Evolutionary conservation across 2,888 invertebrate species (phyloP).

Genomic region (Ophraella communa): DNA sequence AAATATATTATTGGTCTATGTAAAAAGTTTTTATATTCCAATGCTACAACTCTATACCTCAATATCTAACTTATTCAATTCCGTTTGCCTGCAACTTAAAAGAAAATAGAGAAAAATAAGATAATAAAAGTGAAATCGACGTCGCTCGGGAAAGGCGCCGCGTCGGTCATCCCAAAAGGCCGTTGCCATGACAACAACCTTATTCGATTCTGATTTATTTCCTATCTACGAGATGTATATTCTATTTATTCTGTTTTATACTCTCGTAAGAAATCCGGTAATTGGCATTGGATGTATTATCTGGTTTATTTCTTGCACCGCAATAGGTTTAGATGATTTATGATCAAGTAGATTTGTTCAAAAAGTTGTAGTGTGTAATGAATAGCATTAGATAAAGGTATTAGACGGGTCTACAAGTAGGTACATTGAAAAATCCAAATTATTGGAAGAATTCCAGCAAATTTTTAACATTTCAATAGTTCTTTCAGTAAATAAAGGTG

Average conservation of each 20-base stretch:
- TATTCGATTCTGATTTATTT: conserved; percentile 47
- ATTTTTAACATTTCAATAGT: too few species aligned
- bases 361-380: not conserved
- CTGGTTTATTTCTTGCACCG: conserved; percentile 28
- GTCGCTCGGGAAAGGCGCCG: conserved; percentile 37
- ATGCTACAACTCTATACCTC: not conserved
- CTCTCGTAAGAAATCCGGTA: conserved; percentile 33
- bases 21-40: not conserved
- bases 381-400: not conserved
- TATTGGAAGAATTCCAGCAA: too few species aligned
- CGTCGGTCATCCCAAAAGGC: conserved; percentile 40
- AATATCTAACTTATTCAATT: not conserved
- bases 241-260: conserved; percentile 13
- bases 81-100: not conserved
- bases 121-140: not conserved
- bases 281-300: conserved; percentile 38
- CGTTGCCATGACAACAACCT: conserved; percentile 49
- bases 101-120: not conserved
- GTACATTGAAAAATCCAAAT: not conserved
- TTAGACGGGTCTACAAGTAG: not conserved
- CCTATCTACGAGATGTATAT: conserved; percentile 29
- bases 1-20: too few species aligned
- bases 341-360: conserved; percentile 14
- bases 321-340: conserved; percentile 26
- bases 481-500: too few species aligned